Evolutionary conservation across 2,797 vertebrate genomes (phyloP).

Genomic region (Percopsis omiscomaycus): DNA sequence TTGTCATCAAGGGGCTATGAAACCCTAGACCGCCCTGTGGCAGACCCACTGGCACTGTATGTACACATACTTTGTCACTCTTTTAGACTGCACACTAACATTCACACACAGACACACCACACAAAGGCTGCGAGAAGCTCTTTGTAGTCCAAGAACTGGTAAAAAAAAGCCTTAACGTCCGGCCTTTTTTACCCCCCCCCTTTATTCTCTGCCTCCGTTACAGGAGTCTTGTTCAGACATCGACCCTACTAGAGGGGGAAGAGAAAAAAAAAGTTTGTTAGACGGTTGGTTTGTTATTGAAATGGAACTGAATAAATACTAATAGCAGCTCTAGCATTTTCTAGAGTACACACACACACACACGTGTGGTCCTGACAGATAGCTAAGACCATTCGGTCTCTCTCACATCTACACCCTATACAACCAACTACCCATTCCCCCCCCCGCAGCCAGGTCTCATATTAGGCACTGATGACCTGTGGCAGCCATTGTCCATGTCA

Average conservation of each 20-base stretch:
- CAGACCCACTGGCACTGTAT: slow-evolving; percentile 25
- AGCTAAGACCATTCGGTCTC: neutral
- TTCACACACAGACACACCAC: slow-evolving; percentile 7
- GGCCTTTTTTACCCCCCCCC: neutral
- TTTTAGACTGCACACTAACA: neutral
- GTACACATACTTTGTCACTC: slow-evolving; percentile 8
- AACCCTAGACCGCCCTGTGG: slow-evolving; percentile 55
- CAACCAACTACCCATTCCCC: slow-evolving; percentile 36
- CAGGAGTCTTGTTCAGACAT: slow-evolving; percentile 5
- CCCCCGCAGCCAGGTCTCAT: slow-evolving; percentile 37
- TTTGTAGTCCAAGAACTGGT: slow-evolving; percentile 3
- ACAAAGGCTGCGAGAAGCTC: slow-evolving; percentile 9
- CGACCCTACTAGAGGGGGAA: slow-evolving; percentile 54
- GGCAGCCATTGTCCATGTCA: slow-evolving; percentile 44
- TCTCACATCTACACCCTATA: slow-evolving; percentile 24
- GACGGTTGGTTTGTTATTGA: too few species aligned
- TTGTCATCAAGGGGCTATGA: slow-evolving; percentile 69
- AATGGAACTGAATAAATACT: too few species aligned
- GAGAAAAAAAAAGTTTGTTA: slow-evolving; percentile 10
- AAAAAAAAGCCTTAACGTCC: neutral
- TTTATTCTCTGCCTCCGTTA: neutral
- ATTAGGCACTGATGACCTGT: slow-evolving; percentile 47
- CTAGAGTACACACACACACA: slow-evolving; percentile 34
- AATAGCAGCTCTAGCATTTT: slow-evolving; percentile 22
- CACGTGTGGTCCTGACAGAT: neutral